These are phyloP conservation scores for Spongilla lacustris DNA, from an alignment of 37 sponge, comb jelly and placozoan genomes.

Conservation along the genomic window DNA sequence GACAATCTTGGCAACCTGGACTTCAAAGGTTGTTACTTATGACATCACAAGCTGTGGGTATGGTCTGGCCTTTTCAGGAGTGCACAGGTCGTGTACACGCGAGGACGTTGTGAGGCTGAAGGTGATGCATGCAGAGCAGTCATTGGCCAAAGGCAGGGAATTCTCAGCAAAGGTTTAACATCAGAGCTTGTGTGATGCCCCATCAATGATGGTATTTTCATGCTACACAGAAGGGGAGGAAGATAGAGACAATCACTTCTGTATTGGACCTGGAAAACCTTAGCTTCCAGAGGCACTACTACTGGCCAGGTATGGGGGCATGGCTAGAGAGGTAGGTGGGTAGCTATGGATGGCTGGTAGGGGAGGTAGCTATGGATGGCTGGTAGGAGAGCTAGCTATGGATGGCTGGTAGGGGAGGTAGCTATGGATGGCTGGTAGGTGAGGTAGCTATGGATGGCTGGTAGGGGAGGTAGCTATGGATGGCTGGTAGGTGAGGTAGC, in stretches of 20 bases:
- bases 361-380: not conserved
- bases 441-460: not conserved
- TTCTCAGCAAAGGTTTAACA: conserved; percentile 28
- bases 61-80: not conserved
- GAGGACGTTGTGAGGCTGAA: conserved; percentile 34
- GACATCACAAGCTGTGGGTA: not conserved
- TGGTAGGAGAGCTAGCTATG: not conserved
- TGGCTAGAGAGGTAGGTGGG: not conserved
- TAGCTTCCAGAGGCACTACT: conserved; percentile 65
- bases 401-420: not conserved
- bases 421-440: not conserved
- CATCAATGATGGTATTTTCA: not conserved
- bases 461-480: not conserved
- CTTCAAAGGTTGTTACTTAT: conserved; percentile 37
- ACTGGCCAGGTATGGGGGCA: conserved; percentile 69
- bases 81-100: conserved; percentile 9
- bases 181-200: not conserved
- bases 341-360: not conserved
- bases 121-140: not conserved
- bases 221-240: conserved; percentile 36
- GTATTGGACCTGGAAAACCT: conserved; percentile 71
- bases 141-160: not conserved
- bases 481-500: not conserved
- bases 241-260: conserved; percentile 44
- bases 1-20: conserved; percentile 58